Evolutionary conservation across 2,888 invertebrate species (phyloP).

Genomic region (Coenonympha glycerion): DNA sequence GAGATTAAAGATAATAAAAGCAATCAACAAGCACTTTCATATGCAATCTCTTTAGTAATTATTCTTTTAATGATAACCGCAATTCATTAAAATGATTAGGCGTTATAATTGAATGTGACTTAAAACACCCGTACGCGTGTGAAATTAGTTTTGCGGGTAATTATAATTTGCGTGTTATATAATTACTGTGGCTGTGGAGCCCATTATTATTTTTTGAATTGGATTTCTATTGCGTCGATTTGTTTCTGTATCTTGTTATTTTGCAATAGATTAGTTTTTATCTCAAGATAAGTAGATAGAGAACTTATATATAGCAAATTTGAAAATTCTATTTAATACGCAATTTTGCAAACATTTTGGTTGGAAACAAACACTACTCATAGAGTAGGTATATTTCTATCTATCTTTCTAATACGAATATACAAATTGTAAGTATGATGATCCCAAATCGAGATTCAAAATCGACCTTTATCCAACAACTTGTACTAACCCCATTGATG

Average conservation of each 20-base stretch:
- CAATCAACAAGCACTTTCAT: neutral
- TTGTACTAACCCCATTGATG: neutral
- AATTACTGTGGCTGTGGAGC: constrained; percentile 47
- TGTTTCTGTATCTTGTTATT: constrained; percentile 35
- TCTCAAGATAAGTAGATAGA: neutral
- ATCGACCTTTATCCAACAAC: too few species aligned
- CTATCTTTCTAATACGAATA: too few species aligned
- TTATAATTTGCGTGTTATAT: constrained; percentile 63
- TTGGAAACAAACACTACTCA: too few species aligned
- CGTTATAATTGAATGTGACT: constrained; percentile 41
- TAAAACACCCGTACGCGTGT: constrained; percentile 38
- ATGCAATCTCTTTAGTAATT: constrained; percentile 6
- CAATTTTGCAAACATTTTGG: too few species aligned
- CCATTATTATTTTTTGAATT: constrained; percentile 46
- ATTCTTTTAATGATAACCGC: constrained; percentile 14
- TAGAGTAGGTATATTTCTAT: too few species aligned
- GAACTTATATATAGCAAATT: too few species aligned
- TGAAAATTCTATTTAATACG: too few species aligned
- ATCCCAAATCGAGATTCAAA: too few species aligned
- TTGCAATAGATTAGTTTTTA: constrained; percentile 4
- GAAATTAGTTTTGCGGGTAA: constrained; percentile 47
- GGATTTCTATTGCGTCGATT: constrained; percentile 59
- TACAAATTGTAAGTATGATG: too few species aligned
- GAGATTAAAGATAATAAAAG: neutral
- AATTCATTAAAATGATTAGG: constrained; percentile 26